Percentiles rank a stretch among this genome's conserved stretches.
These are phyloP conservation scores for Zaprionus lineosus DNA, from an alignment of 2,888 invertebrate species.

Conservation along the genomic window DNA sequence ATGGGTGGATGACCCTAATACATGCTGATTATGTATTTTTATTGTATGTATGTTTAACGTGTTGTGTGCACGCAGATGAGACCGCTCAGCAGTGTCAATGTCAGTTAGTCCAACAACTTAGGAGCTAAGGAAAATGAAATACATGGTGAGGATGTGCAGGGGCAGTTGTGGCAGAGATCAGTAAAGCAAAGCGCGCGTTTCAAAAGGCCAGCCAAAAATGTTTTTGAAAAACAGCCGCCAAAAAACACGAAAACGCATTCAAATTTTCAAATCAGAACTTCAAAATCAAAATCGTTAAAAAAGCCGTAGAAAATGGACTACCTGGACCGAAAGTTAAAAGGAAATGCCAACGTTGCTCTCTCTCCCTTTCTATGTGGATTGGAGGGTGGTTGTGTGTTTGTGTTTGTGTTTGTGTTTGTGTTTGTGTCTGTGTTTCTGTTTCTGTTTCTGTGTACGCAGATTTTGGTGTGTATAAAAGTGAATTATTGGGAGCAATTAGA, in stretches of 20 bases:
- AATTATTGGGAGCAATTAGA: no score
- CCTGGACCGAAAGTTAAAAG: constrained; percentile 9
- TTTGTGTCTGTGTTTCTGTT: background rate
- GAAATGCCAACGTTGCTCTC: no score
- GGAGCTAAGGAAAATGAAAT: background rate
- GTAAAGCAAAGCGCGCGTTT: constrained; percentile 37
- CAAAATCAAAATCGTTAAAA: constrained; percentile 23
- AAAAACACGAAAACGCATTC: constrained; percentile 34
- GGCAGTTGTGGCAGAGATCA: constrained; percentile 10
- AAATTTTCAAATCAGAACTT: no score
- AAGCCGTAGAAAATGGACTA: constrained; percentile 11
- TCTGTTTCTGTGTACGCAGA: constrained; percentile 17
- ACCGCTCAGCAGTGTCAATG: no score
- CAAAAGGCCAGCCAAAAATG: constrained; percentile 21
- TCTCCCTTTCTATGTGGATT: no score
- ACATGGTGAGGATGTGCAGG: constrained; percentile 29
- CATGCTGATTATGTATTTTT: no score
- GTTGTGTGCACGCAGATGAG: no score
- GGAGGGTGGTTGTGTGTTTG: background rate
- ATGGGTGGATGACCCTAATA: no score
- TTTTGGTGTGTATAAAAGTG: no score
- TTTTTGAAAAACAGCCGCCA: constrained; percentile 22
- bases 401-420: background rate
- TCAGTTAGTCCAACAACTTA: constrained; percentile 15
- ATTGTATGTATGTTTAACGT: no score